Evolutionary conservation across 2,888 invertebrate species (phyloP), one percentile per base, ranked within the genome.

Genomic region (Allophyes oxyacanthae): DNA sequence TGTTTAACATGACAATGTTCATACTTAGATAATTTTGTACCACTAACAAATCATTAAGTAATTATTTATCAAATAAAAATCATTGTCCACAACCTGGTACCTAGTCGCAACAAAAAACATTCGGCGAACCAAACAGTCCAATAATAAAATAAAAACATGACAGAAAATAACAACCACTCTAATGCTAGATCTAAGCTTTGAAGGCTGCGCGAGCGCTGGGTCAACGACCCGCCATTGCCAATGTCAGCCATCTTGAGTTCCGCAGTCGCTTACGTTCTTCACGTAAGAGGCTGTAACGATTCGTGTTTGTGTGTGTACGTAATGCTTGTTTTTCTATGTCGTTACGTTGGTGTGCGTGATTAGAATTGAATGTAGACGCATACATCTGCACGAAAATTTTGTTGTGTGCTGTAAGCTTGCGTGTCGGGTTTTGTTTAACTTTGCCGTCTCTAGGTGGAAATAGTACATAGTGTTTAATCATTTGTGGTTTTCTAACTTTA

Each of bases 201-300:
- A 93, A 93, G 93, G 94, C 90, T 93, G 88, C 89, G 84, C 87
- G 86, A 87, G 86, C 86, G 88, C 79, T 75, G 85, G 92, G 85
- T 92, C 92, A 87, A 84, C 77, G 92, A 92, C 89, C 90, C 77
- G 70, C 92, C 94, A 94, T 92, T 94, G 94, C 94, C 94, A 94
- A 94, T 94, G 94, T 93, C 94, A 94, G 94, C 93, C 93, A 93
- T 92, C 90, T 93, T 92, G 92, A 91, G 92, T 93, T 92, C 93
- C 93, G 93, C 92, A 89, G 85, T 91, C 87, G 92, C 92, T 93
- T 92, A 92, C 91, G 91, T 91, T 88, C 91, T 87, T 91, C 92
- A 93, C 93, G 93, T 93, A 93, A 93, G 93, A 93, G 89, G 91
- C 92, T 91, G 93, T 93, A 93, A 93, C 84, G 81, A 79, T 81